Conservation (phyloP, 2,113 vertebrate genomes). For the Strigops habroptila region DNA sequence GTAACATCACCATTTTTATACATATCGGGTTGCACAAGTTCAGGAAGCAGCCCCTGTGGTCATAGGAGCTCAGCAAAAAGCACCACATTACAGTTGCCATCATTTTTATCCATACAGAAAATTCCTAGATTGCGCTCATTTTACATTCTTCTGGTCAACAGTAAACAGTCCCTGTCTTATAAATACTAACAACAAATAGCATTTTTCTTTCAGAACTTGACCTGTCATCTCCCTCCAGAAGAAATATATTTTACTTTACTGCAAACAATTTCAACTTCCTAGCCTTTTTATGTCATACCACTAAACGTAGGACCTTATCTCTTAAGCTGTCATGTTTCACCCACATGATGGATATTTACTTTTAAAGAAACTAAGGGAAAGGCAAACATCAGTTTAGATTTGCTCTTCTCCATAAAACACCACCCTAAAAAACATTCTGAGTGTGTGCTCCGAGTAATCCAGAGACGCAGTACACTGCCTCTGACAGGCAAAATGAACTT, state of each 20-base stretch:
- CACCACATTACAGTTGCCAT: neutral
- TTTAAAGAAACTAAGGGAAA: neutral
- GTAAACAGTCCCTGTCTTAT: neutral
- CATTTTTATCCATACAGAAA: neutral
- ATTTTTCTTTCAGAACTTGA: neutral
- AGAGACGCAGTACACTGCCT: neutral
- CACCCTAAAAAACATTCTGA: neutral
- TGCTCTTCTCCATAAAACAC: neutral
- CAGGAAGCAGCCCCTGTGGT: neutral
- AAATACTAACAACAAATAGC: neutral
- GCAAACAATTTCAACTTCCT: neutral
- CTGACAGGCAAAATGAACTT: neutral
- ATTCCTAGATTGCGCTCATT: neutral
- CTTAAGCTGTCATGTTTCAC: neutral
- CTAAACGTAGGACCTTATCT: neutral
- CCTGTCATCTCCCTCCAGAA: neutral
- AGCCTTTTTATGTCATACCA: neutral
- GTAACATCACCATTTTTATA: neutral
- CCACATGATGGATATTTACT: neutral
- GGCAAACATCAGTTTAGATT: neutral
- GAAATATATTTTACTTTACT: neutral
- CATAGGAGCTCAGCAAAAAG: neutral
- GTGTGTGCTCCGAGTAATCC: neutral
- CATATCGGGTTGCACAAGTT: accelerated
- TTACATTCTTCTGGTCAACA: neutral